phyloP scores from a whole-genome alignment of 53 echinoderm and acorn worm genomes.

The Zoroaster sp. region DNA sequence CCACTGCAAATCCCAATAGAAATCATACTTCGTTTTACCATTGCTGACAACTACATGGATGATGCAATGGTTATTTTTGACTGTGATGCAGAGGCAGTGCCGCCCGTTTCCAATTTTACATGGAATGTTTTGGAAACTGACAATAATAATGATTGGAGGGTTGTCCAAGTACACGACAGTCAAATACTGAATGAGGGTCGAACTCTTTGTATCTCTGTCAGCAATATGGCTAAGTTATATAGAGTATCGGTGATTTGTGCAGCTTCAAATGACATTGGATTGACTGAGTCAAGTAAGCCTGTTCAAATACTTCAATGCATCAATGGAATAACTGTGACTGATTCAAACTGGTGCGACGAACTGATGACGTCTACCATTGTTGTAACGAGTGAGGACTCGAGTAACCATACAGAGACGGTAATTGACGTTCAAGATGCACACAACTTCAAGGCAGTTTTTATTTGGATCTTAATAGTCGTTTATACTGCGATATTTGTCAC shows the following conservation, averaged over 20 bases:
- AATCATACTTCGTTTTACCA: not conserved
- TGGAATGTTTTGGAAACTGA: not conserved
- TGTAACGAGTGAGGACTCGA: not conserved
- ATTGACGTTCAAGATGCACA: no score
- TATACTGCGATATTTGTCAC: no score
- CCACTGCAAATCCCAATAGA: constrained; percentile 1
- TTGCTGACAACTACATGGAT: no score
- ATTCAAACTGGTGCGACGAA: not conserved
- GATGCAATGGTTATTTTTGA: not conserved
- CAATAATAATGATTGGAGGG: not conserved
- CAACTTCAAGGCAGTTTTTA: no score
- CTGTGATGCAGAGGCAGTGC: constrained; percentile 14
- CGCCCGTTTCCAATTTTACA: not conserved
- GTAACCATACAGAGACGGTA: not conserved
- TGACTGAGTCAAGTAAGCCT: not conserved
- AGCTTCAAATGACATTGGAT: not conserved
- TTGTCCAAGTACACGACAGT: not conserved
- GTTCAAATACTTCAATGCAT: not conserved
- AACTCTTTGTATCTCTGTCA: not conserved
- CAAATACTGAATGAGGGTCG: not conserved
- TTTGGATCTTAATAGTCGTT: no score
- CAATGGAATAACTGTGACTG: not conserved
- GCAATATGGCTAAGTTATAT: not conserved
- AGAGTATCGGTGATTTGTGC: not conserved
- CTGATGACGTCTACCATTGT: not conserved